These are phyloP conservation scores for Acanthopagrus latus DNA, from an alignment of 2,797 vertebrate species.

Conservation along the genomic window DNA sequence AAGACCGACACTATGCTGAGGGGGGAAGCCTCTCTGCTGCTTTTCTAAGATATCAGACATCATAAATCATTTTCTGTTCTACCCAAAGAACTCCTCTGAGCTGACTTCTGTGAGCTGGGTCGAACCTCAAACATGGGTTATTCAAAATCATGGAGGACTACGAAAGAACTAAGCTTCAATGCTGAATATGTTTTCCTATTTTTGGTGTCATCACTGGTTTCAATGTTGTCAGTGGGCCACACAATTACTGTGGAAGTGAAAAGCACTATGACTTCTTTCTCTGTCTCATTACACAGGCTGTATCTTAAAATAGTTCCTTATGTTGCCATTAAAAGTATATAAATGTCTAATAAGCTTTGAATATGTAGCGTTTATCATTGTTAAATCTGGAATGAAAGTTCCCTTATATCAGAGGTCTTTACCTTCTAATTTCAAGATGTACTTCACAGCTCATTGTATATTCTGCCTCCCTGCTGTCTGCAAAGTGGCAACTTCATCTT, in stretches of 20 bases:
- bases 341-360: neutral
- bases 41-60: conserved; percentile 1
- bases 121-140: conserved; percentile 2
- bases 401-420: neutral
- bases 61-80: neutral
- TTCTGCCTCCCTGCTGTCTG: conserved; percentile 44
- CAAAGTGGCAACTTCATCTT: conserved; percentile 36
- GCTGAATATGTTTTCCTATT: neutral
- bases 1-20: conserved; percentile 17
- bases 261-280: neutral
- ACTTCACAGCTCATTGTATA: conserved; percentile 52
- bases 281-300: neutral
- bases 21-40: neutral
- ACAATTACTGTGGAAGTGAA: neutral
- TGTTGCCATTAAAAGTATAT: neutral
- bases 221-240: neutral
- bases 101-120: conserved; percentile 4
- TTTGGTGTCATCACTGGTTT: neutral
- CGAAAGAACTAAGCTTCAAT: neutral
- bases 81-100: conserved; percentile 3
- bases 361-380: neutral
- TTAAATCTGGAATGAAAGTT: conserved; percentile 1
- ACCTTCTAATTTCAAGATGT: conserved; percentile 47
- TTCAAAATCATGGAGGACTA: conserved; percentile 10
- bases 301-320: neutral